Percentiles rank a stretch among this genome's conserved stretches.
These are phyloP conservation scores for Euspilapteryx auroguttella DNA, from an alignment of 2,888 invertebrate species.

Conservation along the genomic window DNA sequence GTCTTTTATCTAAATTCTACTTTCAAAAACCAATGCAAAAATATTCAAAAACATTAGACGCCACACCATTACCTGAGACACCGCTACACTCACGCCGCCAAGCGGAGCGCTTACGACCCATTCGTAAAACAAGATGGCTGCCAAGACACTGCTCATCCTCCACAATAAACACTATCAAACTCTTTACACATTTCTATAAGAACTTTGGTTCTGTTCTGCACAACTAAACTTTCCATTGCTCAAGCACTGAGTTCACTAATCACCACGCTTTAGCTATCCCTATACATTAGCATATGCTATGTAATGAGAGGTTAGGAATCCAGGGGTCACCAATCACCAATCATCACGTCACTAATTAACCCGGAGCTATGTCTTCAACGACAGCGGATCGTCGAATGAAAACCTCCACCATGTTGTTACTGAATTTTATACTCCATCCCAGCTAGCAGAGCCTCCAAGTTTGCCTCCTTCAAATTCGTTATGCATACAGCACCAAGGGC, in stretches of 20 bases:
- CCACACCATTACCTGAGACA: constrained; percentile 32
- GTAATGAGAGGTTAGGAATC: too few relatives aligned
- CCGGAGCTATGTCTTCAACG: constrained; percentile 57
- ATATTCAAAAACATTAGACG: constrained; percentile 39
- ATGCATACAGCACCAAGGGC: constrained; percentile 65
- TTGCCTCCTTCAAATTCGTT: constrained; percentile 64
- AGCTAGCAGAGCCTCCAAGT: constrained; percentile 61
- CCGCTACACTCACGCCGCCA: constrained; percentile 45
- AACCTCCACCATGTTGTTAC: constrained; percentile 60
- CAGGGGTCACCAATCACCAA: constrained; percentile 12
- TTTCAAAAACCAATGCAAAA: constrained; percentile 39
- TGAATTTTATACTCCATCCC: constrained; percentile 63
- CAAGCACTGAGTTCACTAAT: too few relatives aligned
- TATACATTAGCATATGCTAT: too few relatives aligned
- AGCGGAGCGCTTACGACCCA: constrained; percentile 19
- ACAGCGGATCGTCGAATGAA: constrained; percentile 57
- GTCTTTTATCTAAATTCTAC: too few relatives aligned
- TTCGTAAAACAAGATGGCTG: constrained; percentile 31
- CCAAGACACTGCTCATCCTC: constrained; percentile 20
- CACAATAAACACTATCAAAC: constrained; percentile 16
- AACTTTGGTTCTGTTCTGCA: too few relatives aligned
- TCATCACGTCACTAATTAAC: constrained; percentile 33
- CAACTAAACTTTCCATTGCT: too few relatives aligned
- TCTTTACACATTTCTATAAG: constrained; percentile 22
- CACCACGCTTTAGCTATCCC: too few relatives aligned